phyloP scores from a whole-genome alignment of 1,140 invertebrate species.

The Drosophila rhopaloa region DNA sequence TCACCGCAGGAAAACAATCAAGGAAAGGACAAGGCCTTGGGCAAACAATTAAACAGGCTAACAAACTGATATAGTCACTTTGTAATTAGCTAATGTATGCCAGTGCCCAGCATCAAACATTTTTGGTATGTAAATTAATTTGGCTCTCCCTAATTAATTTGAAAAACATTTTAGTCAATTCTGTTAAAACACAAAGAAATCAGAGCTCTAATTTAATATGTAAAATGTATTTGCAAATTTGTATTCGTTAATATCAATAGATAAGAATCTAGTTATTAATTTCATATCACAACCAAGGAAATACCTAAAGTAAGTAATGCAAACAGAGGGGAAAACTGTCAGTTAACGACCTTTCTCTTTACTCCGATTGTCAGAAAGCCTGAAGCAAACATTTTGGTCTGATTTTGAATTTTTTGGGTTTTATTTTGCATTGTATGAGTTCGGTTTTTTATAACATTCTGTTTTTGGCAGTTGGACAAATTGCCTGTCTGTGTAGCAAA shows the following conservation, averaged over 20 bases:
- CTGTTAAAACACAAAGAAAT: background rate
- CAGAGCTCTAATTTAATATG: too few species aligned
- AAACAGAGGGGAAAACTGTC: slow-evolving; percentile 39
- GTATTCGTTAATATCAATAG: too few species aligned
- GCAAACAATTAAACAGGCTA: slow-evolving; percentile 19
- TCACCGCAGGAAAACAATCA: slow-evolving; percentile 10
- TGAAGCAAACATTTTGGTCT: slow-evolving; percentile 29
- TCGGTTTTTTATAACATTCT: slow-evolving; percentile 40
- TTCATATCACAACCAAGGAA: too few species aligned
- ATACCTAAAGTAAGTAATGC: slow-evolving; percentile 15
- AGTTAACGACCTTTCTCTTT: slow-evolving; percentile 29
- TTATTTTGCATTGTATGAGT: slow-evolving; percentile 11
- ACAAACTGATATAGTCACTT: slow-evolving; percentile 37
- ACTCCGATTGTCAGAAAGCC: slow-evolving; percentile 24
- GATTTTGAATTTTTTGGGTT: slow-evolving; percentile 11
- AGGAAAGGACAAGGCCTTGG: slow-evolving; percentile 12
- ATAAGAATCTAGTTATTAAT: too few species aligned
- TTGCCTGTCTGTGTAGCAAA: slow-evolving; percentile 50
- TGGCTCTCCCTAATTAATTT: slow-evolving; percentile 38
- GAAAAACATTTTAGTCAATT: slow-evolving; percentile 29
- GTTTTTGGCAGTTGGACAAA: slow-evolving; percentile 61
- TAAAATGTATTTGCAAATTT: too few species aligned
- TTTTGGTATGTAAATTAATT: slow-evolving; percentile 40
- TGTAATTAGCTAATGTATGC: slow-evolving; percentile 48
- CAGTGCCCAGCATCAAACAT: slow-evolving; percentile 12